Percentiles rank a stretch among this genome's conserved stretches.
phyloP scores from a whole-genome alignment of 2,113 vertebrate species.

The Malurus cyaneus region DNA sequence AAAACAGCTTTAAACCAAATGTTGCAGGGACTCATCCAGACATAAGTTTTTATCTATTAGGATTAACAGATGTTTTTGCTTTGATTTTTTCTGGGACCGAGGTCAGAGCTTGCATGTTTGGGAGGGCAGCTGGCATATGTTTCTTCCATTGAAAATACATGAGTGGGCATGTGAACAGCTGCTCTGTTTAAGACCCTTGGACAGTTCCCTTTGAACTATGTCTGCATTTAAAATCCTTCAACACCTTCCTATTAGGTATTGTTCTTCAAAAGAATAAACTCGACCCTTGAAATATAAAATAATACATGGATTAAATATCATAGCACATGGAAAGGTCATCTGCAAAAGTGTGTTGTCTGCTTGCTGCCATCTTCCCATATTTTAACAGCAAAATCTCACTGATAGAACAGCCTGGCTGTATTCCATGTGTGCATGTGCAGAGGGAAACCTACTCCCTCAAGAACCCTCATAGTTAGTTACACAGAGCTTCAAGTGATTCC shows the following conservation, averaged over 20 bases:
- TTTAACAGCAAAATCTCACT: not conserved
- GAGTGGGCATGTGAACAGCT: not conserved
- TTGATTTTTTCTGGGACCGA: not conserved
- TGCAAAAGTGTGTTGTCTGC: not conserved
- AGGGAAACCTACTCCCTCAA: not conserved
- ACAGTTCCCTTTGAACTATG: not conserved
- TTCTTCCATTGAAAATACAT: not conserved
- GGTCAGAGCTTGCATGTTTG: not conserved
- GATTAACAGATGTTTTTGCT: not conserved
- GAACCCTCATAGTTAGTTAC: too few species aligned
- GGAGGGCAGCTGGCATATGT: not conserved
- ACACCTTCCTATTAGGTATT: not conserved
- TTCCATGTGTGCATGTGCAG: not conserved
- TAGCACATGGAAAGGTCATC: not conserved
- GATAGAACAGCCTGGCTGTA: not conserved
- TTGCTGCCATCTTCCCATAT: not conserved
- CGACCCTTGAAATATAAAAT: not conserved
- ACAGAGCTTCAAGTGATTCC: not conserved
- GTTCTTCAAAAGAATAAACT: not conserved
- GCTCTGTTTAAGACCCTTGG: not conserved
- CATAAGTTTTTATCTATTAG: not conserved
- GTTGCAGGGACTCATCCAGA: not conserved
- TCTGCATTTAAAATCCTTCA: not conserved
- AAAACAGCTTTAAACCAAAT: not conserved
- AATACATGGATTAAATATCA: rapidly evolving